A percentile compares a stretch with the other conserved stretches of the same genome.
These are phyloP conservation scores for Tragelaphus oryx DNA, from an alignment of 2,797 vertebrate species.

Conservation along the genomic window DNA sequence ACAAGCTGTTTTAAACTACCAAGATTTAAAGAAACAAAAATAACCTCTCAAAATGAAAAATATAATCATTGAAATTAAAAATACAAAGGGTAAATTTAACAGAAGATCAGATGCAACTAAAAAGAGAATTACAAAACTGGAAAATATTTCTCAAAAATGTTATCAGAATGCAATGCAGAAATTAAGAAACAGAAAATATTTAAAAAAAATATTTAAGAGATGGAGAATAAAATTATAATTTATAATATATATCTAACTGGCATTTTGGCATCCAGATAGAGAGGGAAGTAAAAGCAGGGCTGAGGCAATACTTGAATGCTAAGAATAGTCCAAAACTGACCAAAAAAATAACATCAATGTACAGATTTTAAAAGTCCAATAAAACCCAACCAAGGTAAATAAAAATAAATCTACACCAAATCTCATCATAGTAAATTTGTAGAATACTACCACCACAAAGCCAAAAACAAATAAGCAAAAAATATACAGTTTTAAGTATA, in stretches of 20 bases:
- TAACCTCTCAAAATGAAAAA: constrained; percentile 22
- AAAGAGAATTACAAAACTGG: not conserved
- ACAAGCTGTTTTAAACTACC: not conserved
- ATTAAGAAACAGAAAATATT: not conserved
- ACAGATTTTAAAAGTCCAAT: not conserved
- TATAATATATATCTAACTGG: not conserved
- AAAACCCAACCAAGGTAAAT: not conserved
- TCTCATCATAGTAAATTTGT: not conserved
- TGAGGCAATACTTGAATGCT: not conserved
- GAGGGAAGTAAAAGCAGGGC: not conserved
- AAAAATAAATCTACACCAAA: not conserved
- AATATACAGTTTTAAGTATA: not conserved
- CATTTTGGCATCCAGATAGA: not conserved
- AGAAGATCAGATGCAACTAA: not conserved
- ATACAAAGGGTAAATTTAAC: not conserved
- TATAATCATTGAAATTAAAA: not conserved
- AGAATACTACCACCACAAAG: not conserved
- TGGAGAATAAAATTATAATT: not conserved
- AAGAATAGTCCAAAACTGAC: not conserved
- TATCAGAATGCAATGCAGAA: not conserved
- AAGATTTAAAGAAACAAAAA: constrained; percentile 18
- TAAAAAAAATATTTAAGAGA: not conserved
- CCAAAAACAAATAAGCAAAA: not conserved
- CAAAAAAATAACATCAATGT: not conserved
- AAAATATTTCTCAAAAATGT: constrained; percentile 4